Evolutionary conservation across 1,140 invertebrate genomes (phyloP).

Genomic region (Pachypsylla venusta): DNA sequence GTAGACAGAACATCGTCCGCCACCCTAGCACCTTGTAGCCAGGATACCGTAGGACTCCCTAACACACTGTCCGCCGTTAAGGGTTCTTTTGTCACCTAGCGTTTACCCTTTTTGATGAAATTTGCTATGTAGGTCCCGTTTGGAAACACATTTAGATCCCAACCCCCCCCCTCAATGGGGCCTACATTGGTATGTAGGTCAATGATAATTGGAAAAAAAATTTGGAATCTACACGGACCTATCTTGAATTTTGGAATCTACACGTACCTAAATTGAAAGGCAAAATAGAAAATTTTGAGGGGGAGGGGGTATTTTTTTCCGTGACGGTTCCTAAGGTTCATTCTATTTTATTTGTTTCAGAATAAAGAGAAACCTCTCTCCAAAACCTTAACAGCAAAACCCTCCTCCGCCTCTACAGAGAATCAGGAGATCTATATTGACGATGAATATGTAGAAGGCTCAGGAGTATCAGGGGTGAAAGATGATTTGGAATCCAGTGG

Average conservation of each 20-base stretch:
- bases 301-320: neutral
- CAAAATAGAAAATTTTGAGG: neutral
- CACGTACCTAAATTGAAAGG: neutral
- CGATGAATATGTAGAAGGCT: constrained; percentile 36
- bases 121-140: too few relatives aligned
- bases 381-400: neutral
- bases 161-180: too few relatives aligned
- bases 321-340: neutral
- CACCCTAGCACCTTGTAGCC: too few relatives aligned
- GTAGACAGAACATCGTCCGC: too few relatives aligned
- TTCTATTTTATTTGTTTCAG: neutral
- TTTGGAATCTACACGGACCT: neutral
- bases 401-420: neutral
- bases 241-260: neutral
- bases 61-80: too few relatives aligned
- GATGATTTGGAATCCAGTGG: constrained; percentile 51
- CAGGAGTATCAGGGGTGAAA: constrained; percentile 35
- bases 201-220: neutral
- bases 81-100: too few relatives aligned
- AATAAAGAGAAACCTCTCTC: neutral
- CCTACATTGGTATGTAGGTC: neutral
- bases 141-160: too few relatives aligned
- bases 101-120: too few relatives aligned
- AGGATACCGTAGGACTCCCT: too few relatives aligned
- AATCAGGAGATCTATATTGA: constrained; percentile 26